Conservation (phyloP, 2,797 vertebrate genomes). For the Pampus argenteus region DNA sequence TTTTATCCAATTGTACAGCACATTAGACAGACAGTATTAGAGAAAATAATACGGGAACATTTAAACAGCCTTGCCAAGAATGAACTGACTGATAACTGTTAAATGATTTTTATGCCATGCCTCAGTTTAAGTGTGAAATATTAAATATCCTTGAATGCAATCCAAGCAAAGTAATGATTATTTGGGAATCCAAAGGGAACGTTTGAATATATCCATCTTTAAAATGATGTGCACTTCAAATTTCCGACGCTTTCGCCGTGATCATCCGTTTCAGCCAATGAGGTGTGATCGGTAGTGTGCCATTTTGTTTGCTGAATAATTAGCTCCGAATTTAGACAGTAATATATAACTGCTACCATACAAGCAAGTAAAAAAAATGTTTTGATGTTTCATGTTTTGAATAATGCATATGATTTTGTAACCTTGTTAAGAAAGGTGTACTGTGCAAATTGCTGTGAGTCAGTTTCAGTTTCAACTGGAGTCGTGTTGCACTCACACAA, state of each 20-base stretch:
- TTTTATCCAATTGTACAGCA: conserved; percentile 35
- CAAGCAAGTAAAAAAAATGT: neutral
- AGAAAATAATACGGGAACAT: conserved; percentile 51
- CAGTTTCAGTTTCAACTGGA: neutral
- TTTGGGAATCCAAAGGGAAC: conserved; percentile 48
- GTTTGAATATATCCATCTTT: conserved; percentile 57
- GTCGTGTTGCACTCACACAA: neutral
- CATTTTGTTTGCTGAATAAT: conserved; percentile 19
- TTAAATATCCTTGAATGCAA: conserved; percentile 56
- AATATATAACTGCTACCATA: neutral
- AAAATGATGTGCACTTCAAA: conserved; percentile 35
- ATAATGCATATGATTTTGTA: neutral
- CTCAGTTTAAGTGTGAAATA: conserved; percentile 44
- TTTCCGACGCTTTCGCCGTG: no score
- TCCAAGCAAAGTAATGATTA: conserved; percentile 57
- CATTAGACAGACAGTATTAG: conserved; percentile 23
- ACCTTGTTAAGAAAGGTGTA: neutral
- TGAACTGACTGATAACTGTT: conserved; percentile 52
- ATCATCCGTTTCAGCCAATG: conserved; percentile 31
- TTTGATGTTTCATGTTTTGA: no score
- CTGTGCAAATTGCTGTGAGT: neutral
- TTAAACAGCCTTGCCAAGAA: conserved; percentile 39
- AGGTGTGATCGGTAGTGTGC: conserved; percentile 9
- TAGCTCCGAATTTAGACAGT: conserved; percentile 4
- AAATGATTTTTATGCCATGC: conserved; percentile 49